Base-by-base conservation (phyloP, 2,113 vertebrate species). In the Benitochromis conjunctus region DNA sequence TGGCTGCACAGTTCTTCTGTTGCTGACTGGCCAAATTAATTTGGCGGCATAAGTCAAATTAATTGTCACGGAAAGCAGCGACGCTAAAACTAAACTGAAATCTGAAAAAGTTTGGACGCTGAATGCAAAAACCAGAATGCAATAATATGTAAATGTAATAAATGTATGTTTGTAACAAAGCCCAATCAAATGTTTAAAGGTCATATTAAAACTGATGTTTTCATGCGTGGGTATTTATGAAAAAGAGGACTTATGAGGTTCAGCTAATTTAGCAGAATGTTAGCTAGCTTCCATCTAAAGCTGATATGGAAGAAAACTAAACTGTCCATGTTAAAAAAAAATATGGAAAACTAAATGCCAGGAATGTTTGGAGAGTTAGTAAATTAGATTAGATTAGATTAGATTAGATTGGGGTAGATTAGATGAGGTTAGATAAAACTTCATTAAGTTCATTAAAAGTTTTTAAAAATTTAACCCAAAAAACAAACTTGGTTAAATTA, bases 41-140 rank as follows among this genome's bases (percentile, higher is more conserved):
- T 69, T 43, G 7, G 36, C 14, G n/a, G 64, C 64, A 24, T 14
- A 3, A 69, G 10, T 3, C 38, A 41, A 41, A 9, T 10, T 41
- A 9, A 9, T 41, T 3, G 2, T 5, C n/a, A 24, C 0, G 19
- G 7, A 66, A 2, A 69, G 36, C 3, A 6, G 38, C 2, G 3
- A 69, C 0, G 12, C 5, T 26, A 2, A 26, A 26, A 1, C 12
- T 21, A 19, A 34, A 16, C 57, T 31, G 5, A 3, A n/a, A 66
- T 13, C 60, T 0, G 3, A 5, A 38, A 1, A 38, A 21, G 38
- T 21, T 29, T 21, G 62, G 2, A 41, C 4, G 4, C 11, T 66
- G 62, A 64, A 38, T 38, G 19, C 38, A 13, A 66, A 38, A 38
- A 8, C 0, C 34, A 64, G 6, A 64, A 21, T 2, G 4, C 60